phyloP scores from a whole-genome alignment of 2,797 vertebrate genomes.

The Molossus alvarezi region DNA sequence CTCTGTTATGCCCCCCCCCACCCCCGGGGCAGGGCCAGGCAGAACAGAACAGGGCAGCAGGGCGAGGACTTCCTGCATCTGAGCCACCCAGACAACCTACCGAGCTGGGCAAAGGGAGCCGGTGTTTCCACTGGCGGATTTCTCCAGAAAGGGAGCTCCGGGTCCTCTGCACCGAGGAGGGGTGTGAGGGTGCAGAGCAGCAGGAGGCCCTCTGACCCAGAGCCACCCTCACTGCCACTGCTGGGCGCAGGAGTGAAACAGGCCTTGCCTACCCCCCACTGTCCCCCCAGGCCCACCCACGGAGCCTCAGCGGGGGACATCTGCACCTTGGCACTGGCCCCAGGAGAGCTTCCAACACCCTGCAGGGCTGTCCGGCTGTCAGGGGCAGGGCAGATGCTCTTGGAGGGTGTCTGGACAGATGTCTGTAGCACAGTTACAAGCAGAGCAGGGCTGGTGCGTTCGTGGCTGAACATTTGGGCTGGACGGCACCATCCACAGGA shows the following conservation, averaged over 20 bases:
- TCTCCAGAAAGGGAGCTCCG: background rate
- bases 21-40: background rate
- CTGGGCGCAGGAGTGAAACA: background rate
- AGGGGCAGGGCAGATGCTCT: background rate
- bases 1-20: background rate
- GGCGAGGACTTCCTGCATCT: slow-evolving; percentile 43
- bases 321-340: slow-evolving; percentile 6
- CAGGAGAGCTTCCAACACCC: background rate
- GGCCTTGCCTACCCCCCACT: background rate
- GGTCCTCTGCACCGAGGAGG: background rate
- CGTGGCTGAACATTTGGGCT: background rate
- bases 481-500: background rate
- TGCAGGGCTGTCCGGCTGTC: background rate
- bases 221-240: background rate
- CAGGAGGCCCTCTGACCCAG: background rate
- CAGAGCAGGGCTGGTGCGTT: background rate
- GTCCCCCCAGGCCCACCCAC: background rate
- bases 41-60: background rate
- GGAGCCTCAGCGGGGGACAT: background rate
- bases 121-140: background rate
- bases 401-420: background rate
- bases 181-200: background rate
- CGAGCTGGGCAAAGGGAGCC: background rate
- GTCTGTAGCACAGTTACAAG: background rate
- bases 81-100: background rate